Evolutionary conservation across 2,797 vertebrate genomes (phyloP).

Genomic region (Pseudochirops corinnae): DNA sequence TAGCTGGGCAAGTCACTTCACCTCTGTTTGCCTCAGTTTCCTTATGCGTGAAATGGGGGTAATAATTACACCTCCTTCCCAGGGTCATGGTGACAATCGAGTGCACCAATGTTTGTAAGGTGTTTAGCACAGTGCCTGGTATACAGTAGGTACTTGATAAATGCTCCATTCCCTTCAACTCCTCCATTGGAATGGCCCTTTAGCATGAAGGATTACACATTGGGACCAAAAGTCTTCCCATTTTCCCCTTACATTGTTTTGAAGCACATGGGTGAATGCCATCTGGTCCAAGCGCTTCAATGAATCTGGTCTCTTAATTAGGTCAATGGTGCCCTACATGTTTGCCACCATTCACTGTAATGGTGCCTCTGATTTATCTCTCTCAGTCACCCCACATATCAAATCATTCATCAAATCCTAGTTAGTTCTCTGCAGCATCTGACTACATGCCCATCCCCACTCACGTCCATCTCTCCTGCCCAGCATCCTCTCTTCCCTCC

Average conservation of each 20-base stretch:
- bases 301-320: background rate
- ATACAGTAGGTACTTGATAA: background rate
- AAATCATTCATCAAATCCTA: background rate
- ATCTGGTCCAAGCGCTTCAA: background rate
- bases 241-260: background rate
- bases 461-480: no score
- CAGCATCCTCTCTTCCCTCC: no score
- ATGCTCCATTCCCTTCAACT: background rate
- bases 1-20: no score
- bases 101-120: background rate
- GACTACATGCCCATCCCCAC: no score
- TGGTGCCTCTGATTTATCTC: background rate
- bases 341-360: background rate
- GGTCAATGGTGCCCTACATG: no score
- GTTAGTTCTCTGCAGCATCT: no score
- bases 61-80: background rate
- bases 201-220: background rate
- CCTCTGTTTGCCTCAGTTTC: background rate
- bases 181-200: background rate
- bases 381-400: background rate
- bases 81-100: background rate
- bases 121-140: background rate
- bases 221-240: background rate
- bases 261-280: background rate
- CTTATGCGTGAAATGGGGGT: background rate